Percentiles rank a stretch among this genome's conserved stretches.
These are phyloP conservation scores for Cossypha heuglini DNA, from an alignment of 2,797 vertebrate species.

Conservation along the genomic window DNA sequence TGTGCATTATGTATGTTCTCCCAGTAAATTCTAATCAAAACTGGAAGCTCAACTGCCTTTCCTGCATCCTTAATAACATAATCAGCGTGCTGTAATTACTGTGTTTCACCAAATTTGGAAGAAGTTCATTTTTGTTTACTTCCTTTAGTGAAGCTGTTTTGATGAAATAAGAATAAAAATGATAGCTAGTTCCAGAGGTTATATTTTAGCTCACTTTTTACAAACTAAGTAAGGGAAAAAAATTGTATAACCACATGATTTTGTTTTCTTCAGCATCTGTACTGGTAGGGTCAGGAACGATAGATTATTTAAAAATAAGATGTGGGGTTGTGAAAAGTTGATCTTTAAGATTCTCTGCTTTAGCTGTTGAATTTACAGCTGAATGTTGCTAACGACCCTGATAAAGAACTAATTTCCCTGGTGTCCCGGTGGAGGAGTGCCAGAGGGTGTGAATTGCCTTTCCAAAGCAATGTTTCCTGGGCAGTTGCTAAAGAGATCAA, in stretches of 20 bases:
- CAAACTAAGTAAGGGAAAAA: not conserved
- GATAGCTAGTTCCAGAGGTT: not conserved
- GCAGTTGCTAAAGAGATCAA: not conserved
- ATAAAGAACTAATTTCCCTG: not conserved
- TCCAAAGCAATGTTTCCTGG: not conserved
- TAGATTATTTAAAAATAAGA: not conserved
- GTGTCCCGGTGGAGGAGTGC: not conserved
- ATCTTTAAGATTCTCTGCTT: not conserved
- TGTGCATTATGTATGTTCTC: not conserved
- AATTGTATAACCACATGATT: not conserved
- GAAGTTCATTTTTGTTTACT: not conserved
- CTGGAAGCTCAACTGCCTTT: not conserved
- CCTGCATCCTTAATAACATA: not conserved
- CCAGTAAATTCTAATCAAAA: not conserved
- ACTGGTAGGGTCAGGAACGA: not conserved
- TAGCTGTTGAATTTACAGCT: not conserved
- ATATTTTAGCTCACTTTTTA: not conserved
- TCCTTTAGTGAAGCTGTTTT: not conserved
- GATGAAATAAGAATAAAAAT: not conserved
- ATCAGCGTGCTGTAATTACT: not conserved
- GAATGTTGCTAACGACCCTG: not conserved
- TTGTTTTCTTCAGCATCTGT: not conserved
- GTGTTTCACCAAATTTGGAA: not conserved
- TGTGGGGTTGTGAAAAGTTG: not conserved
- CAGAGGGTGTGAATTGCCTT: not conserved